Evolutionary conservation across 2,888 invertebrate genomes (phyloP).

Genomic region (Dynastes tityus): DNA sequence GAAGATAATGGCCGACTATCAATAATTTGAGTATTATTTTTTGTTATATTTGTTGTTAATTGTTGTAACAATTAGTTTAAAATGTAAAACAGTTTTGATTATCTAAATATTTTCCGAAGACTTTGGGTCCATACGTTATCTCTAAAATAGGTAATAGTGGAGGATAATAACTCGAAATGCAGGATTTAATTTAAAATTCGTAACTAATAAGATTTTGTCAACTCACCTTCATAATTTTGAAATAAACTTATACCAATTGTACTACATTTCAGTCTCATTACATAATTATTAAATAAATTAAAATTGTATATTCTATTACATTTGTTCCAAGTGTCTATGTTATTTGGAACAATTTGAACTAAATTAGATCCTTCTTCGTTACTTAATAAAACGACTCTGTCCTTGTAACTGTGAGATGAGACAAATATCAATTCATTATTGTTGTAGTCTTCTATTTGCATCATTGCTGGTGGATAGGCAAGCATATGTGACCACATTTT

Average conservation of each 20-base stretch:
- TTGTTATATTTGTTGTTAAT: too few relatives aligned
- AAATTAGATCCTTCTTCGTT: slow-evolving; percentile 40
- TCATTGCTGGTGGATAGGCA: slow-evolving; percentile 39
- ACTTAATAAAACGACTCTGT: slow-evolving; percentile 41
- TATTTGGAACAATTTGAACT: slow-evolving; percentile 48
- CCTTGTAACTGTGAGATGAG: slow-evolving; percentile 48
- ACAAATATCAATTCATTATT: slow-evolving; percentile 43
- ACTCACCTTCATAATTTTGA: slow-evolving; percentile 39
- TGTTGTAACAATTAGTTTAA: too few relatives aligned
- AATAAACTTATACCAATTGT: slow-evolving; percentile 46
- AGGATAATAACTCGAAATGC: too few relatives aligned
- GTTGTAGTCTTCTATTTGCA: slow-evolving; percentile 28
- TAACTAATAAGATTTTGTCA: too few relatives aligned
- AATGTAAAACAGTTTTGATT: too few relatives aligned
- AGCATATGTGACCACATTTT: slow-evolving; percentile 50
- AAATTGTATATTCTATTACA: slow-evolving; percentile 42
- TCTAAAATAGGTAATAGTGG: too few relatives aligned
- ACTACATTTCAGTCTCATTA: slow-evolving; percentile 40
- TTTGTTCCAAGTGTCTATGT: slow-evolving; percentile 35
- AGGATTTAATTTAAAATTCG: too few relatives aligned
- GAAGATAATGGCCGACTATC: too few relatives aligned
- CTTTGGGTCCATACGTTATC: too few relatives aligned
- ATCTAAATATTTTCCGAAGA: too few relatives aligned
- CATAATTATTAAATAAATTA: slow-evolving; percentile 33
- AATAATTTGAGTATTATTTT: too few relatives aligned